Percentiles rank a stretch among this genome's conserved stretches.
These are phyloP conservation scores for Lacanobia wlatinum DNA, from an alignment of 2,888 invertebrate genomes.

Conservation along the genomic window DNA sequence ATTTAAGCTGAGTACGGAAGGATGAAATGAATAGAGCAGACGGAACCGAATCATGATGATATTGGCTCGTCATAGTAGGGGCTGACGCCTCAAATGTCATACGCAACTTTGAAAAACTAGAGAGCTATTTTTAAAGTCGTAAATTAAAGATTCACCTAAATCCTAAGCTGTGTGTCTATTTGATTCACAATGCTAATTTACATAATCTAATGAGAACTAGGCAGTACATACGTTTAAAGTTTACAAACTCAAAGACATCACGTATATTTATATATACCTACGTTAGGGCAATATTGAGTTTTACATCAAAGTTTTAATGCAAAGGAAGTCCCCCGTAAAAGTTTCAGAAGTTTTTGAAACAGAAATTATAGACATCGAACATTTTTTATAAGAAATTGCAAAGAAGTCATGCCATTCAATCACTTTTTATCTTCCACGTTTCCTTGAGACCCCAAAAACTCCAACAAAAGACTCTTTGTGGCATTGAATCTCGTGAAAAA, in stretches of 20 bases:
- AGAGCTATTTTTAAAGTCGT: not conserved
- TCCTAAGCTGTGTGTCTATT: not conserved
- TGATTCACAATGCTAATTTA: slow-evolving; percentile 14
- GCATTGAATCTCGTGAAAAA: slow-evolving; percentile 68
- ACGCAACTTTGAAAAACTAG: not conserved
- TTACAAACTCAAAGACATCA: slow-evolving; percentile 2
- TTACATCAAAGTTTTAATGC: not conserved
- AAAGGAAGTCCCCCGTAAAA: slow-evolving; percentile 17
- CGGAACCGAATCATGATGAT: no score
- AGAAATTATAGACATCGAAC: slow-evolving; percentile 21
- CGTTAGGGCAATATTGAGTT: slow-evolving; percentile 1
- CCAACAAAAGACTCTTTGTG: slow-evolving; percentile 67
- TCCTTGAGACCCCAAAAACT: slow-evolving; percentile 66
- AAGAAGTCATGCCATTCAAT: slow-evolving; percentile 42
- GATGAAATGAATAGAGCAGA: no score
- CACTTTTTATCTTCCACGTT: slow-evolving; percentile 48
- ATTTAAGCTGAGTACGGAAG: no score
- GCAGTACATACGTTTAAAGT: not conserved
- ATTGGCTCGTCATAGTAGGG: no score
- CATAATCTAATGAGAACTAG: slow-evolving; percentile 9
- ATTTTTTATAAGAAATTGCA: slow-evolving; percentile 34
- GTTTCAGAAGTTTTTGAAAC: slow-evolving; percentile 17
- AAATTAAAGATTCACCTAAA: not conserved
- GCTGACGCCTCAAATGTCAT: not conserved
- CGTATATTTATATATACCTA: slow-evolving; percentile 26